Evolutionary conservation across 37 sponge, comb jelly and placozoan species (phyloP).

Genomic region (Hexactinellida sp.): DNA sequence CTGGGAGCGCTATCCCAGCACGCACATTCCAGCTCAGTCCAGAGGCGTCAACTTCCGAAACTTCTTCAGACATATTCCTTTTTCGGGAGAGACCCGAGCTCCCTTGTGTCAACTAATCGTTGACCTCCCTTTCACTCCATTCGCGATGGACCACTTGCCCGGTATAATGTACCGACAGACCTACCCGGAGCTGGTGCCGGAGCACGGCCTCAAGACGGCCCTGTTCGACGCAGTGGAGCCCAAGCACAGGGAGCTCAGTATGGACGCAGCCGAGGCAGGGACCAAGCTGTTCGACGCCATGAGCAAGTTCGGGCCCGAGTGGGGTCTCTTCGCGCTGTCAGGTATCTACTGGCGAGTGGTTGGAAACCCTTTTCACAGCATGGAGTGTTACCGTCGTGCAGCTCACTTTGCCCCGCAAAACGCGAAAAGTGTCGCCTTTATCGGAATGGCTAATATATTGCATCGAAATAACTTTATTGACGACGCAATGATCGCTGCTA

Average conservation of each 20-base stretch:
- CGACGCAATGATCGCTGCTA: slow-evolving; percentile 52
- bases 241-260: not conserved
- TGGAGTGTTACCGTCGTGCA: slow-evolving; percentile 66
- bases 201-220: not conserved
- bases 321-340: slow-evolving; percentile 59
- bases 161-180: slow-evolving; percentile 32
- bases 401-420: slow-evolving; percentile 39
- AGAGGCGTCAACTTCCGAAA: slow-evolving; percentile 26
- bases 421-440: slow-evolving; percentile 38
- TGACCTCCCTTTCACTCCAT: slow-evolving; percentile 50
- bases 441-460: slow-evolving; percentile 60
- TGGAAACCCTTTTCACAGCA: slow-evolving; percentile 39
- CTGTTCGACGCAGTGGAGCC: not conserved
- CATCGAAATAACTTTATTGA: slow-evolving; percentile 33
- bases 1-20: slow-evolving; percentile 45
- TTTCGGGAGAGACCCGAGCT: not conserved
- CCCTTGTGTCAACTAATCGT: slow-evolving; percentile 21
- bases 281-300: not conserved
- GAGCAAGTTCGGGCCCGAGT: slow-evolving; percentile 40
- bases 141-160: slow-evolving; percentile 68
- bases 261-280: not conserved
- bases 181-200: not conserved
- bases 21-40: slow-evolving; percentile 48
- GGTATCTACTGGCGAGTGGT: slow-evolving; percentile 65
- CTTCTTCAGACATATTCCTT: not conserved